phyloP scores from a whole-genome alignment of 2,797 vertebrate genomes.

The Microcaecilia unicolor region DNA sequence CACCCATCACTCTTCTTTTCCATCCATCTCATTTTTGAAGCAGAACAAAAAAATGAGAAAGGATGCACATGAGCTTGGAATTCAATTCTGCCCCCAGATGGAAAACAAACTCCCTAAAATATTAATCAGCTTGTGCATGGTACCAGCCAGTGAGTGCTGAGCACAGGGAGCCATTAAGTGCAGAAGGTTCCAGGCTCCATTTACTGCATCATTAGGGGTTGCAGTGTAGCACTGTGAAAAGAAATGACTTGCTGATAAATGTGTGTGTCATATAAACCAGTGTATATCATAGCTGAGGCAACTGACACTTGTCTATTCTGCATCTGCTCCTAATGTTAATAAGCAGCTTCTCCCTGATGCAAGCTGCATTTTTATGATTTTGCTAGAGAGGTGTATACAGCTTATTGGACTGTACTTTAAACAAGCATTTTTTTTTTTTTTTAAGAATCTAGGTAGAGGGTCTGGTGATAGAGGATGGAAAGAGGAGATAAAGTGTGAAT shows the following conservation, averaged over 20 bases:
- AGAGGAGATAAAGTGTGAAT: no score
- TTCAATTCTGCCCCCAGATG: slow-evolving; percentile 6
- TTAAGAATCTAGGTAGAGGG: no score
- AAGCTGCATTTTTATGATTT: no score
- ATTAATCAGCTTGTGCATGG: slow-evolving; percentile 27
- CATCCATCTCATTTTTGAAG: slow-evolving; percentile 2
- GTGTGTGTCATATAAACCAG: slow-evolving; percentile 14
- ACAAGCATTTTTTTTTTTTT: no score
- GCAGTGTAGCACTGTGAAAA: slow-evolving; percentile 26
- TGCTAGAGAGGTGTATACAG: no score
- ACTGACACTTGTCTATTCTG: no score
- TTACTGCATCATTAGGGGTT: slow-evolving; percentile 32
- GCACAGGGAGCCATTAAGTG: slow-evolving; percentile 29
- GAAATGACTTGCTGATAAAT: slow-evolving; percentile 39
- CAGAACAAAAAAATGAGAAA: slow-evolving; percentile 7
- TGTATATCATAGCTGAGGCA: slow-evolving; percentile 23
- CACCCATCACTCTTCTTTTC: no score
- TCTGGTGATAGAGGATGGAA: no score
- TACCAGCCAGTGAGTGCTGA: slow-evolving; percentile 18
- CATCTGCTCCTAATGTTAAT: no score
- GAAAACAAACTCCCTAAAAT: slow-evolving; percentile 31
- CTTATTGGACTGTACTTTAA: no score
- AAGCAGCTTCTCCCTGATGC: no score
- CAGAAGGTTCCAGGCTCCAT: slow-evolving; percentile 36
- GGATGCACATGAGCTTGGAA: slow-evolving; percentile 15